Evolutionary conservation across 1,140 invertebrate species (phyloP), one percentile per base, ranked within the genome.

Genomic region (Mesaphorura yosii): DNA sequence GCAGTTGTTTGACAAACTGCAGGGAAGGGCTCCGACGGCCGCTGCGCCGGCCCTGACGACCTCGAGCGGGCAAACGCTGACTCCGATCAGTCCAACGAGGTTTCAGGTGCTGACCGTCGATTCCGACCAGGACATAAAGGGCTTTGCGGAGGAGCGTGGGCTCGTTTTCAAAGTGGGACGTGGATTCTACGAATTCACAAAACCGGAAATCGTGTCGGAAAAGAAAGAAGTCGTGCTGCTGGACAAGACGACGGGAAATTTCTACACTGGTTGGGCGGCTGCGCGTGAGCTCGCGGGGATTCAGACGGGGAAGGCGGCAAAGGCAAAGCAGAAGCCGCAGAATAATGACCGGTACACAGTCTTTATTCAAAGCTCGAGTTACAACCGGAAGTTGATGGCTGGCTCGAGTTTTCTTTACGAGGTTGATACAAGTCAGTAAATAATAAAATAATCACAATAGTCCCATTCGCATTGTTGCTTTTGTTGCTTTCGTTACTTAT

Each of bases 371-470:
- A 55, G 53, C 25, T 49, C 42, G 19, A 55, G 53, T 19, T 55
- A 55, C 47, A 55, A 55, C 20, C 34, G 53, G 25, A 55, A 55
- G 37, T 37, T 55, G 2, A 55, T 55, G n/a, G 27, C 23, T n/a
- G 53, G 53, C 7, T 48, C 48, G 40, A n/a, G 29, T 26, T 55
- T 55, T 49, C 40, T 55, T 6, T 55, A 55, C 41, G 53, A 55
- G 17, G 53, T 55, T 19, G 53, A 55, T 55, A 15, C 42, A 5
- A 29, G 37, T 23, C 41, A 26, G 6, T 53, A 53, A 52, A 37
- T n/a, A n/a, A n/a, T n/a, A n/a, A n/a, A n/a, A n/a, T n/a, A n/a
- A n/a, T n/a, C n/a, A n/a, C n/a, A n/a, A n/a, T n/a, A n/a, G n/a
- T n/a, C n/a, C n/a, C n/a, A n/a, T n/a, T n/a, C n/a, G n/a, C n/a